These are phyloP conservation scores for Wiebesia pumilae DNA, from an alignment of 1,140 invertebrate species.

Conservation along the genomic window DNA sequence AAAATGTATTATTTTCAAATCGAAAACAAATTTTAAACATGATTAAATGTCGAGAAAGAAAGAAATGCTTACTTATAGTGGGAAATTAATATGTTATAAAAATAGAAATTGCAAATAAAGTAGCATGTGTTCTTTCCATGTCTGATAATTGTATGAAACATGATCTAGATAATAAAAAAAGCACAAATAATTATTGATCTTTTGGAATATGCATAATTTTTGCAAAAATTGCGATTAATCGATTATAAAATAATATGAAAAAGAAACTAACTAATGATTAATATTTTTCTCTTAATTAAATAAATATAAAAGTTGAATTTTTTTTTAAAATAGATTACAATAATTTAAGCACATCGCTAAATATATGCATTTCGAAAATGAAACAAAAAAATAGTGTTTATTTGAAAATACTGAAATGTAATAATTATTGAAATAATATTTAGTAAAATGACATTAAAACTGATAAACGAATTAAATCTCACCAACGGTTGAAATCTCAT, in stretches of 20 bases:
- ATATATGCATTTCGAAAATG: background rate
- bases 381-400: background rate
- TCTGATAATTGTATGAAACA: background rate
- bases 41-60: background rate
- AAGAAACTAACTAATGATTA: background rate
- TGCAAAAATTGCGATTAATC: background rate
- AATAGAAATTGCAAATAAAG: background rate
- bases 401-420: background rate
- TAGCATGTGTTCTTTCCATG: background rate
- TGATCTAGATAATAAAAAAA: background rate
- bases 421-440: background rate
- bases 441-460: background rate
- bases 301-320: background rate
- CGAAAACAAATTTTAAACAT: background rate
- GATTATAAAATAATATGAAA: background rate
- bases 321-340: background rate
- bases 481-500: background rate
- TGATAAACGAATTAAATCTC: background rate
- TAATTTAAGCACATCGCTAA: background rate
- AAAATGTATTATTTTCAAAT: background rate
- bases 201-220: slow-evolving; percentile 1
- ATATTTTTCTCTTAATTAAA: background rate
- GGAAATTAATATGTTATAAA: background rate
- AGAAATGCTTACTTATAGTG: background rate
- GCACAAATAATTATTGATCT: background rate